A percentile compares a stretch with the other conserved stretches of the same genome.
Evolutionary conservation across 2,888 invertebrate species (phyloP).

Genomic region (Tortricodes alternella): DNA sequence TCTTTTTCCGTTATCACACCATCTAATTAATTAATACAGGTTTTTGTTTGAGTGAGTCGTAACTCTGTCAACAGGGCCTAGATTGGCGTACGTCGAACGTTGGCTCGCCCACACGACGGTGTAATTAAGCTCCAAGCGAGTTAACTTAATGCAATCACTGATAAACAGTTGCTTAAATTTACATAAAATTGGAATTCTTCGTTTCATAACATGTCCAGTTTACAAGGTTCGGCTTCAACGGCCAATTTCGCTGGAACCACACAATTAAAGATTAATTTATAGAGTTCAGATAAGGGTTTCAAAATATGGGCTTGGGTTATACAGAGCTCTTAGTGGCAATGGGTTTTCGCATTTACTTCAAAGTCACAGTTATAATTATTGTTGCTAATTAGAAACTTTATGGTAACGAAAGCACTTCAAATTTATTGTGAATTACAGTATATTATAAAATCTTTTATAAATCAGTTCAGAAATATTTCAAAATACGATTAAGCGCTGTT

Average conservation of each 20-base stretch:
- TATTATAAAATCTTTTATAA: too few species aligned
- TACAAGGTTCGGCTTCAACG: conserved; percentile 5
- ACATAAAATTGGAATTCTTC: conserved; percentile 67
- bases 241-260: conserved; percentile 17
- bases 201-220: conserved; percentile 38
- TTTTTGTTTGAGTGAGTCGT: conserved; percentile 68
- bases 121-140: conserved; percentile 68
- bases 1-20: conserved; percentile 64
- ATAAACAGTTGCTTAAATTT: conserved; percentile 76
- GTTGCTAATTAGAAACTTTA: too few species aligned
- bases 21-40: conserved; percentile 80
- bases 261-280: conserved; percentile 21
- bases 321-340: conserved; percentile 9
- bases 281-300: conserved; percentile 1
- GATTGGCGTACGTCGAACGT: conserved; percentile 58
- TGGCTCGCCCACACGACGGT: conserved; percentile 62
- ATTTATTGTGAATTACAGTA: too few species aligned
- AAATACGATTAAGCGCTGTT: too few species aligned
- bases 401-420: too few species aligned
- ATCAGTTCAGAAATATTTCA: too few species aligned
- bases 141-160: conserved; percentile 67
- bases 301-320: conserved; percentile 7
- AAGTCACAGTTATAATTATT: not conserved
- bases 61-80: conserved; percentile 63
- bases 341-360: conserved; percentile 9